phyloP scores from a whole-genome alignment of 2,888 invertebrate species.

The Trisateles emortualis region DNA sequence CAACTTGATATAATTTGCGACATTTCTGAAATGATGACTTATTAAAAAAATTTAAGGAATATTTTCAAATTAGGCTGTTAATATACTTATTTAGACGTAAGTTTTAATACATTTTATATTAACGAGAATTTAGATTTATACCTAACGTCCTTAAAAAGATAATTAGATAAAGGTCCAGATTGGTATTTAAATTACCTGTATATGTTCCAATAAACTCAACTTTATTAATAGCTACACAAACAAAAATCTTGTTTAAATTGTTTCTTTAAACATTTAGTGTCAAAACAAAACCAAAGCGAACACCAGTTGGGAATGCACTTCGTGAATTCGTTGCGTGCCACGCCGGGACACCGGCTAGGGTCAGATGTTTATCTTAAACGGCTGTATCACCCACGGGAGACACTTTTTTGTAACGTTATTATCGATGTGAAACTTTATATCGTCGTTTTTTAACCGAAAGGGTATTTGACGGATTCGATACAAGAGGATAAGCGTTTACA shows the following conservation, averaged over 20 bases:
- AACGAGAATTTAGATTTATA: background rate
- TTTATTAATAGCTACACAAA: slow-evolving; percentile 39
- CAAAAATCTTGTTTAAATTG: slow-evolving; percentile 41
- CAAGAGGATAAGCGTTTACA: slow-evolving; percentile 25
- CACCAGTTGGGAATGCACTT: slow-evolving; percentile 73
- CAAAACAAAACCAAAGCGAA: slow-evolving; percentile 65
- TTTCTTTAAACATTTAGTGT: slow-evolving; percentile 53
- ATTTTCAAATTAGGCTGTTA: too few species aligned
- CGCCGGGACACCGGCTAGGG: slow-evolving; percentile 73
- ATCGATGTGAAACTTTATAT: slow-evolving; percentile 75
- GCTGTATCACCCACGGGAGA: slow-evolving; percentile 84
- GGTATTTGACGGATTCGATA: slow-evolving; percentile 41
- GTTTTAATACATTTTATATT: too few species aligned
- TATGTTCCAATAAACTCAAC: slow-evolving; percentile 18
- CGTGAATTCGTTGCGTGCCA: slow-evolving; percentile 82
- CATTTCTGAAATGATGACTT: too few species aligned
- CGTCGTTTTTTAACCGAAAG: slow-evolving; percentile 57
- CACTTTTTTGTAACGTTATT: slow-evolving; percentile 83
- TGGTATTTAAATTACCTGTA: slow-evolving; percentile 6
- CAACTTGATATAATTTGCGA: too few species aligned
- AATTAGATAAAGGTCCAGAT: slow-evolving; percentile 13
- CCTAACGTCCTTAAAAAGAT: slow-evolving; percentile 10
- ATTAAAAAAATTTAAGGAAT: too few species aligned
- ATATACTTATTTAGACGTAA: too few species aligned
- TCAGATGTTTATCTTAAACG: slow-evolving; percentile 86